phyloP scores from a whole-genome alignment of 2,113 vertebrate species.

The Otis tarda region DNA sequence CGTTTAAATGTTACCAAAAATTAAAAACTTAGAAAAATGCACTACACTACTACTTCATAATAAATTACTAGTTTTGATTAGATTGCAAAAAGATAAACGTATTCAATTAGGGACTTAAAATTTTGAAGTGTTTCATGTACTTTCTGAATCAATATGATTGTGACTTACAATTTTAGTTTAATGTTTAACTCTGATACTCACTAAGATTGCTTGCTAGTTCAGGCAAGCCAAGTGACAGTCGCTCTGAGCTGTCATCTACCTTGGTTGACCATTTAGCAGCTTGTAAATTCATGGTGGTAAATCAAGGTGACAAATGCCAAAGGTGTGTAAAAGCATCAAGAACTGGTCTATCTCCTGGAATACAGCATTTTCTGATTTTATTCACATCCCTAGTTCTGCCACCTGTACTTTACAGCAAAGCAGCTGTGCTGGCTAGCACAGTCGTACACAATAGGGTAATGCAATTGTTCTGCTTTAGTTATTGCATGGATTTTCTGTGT shows the following conservation, averaged over 20 bases:
- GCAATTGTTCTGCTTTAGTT: neutral
- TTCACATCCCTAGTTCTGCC: neutral
- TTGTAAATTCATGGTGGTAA: neutral
- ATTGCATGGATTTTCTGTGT: slow-evolving; percentile 37
- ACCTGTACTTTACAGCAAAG: slow-evolving; percentile 37
- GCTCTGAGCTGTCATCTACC: neutral
- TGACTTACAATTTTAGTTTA: neutral
- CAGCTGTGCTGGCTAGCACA: slow-evolving; percentile 38
- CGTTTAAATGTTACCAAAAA: slow-evolving; percentile 47
- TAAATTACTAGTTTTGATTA: neutral
- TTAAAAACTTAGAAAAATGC: neutral
- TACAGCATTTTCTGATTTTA: neutral
- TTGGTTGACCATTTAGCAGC: neutral
- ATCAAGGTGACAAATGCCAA: neutral
- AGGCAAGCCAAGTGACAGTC: neutral
- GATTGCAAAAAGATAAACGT: neutral
- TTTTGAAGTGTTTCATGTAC: neutral
- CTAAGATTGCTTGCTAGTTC: neutral
- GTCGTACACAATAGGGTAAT: neutral
- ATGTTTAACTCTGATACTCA: neutral
- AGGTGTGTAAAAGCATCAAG: neutral
- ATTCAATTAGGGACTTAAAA: neutral
- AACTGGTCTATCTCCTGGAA: neutral
- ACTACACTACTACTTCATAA: slow-evolving; percentile 6
- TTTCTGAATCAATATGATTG: neutral